Percentiles rank a stretch among this genome's conserved stretches.
These are phyloP conservation scores for Craniophora ligustri DNA, from an alignment of 2,888 invertebrate species.

Conservation along the genomic window DNA sequence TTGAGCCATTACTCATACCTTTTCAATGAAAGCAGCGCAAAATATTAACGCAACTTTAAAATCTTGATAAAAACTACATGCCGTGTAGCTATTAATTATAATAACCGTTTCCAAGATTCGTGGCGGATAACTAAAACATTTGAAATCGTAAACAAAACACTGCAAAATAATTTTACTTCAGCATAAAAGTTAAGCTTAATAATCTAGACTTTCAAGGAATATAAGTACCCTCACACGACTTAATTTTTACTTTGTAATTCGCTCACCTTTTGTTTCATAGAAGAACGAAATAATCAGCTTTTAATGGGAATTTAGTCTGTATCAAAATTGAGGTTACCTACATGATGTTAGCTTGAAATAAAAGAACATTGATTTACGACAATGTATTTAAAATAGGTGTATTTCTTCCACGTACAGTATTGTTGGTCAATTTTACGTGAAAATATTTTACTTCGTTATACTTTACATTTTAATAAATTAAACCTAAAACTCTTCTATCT, in stretches of 20 bases:
- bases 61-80: too few relatives aligned
- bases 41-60: background rate
- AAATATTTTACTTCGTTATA: too few relatives aligned
- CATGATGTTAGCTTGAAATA: too few relatives aligned
- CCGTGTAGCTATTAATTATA: constrained; percentile 7
- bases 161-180: constrained; percentile 48
- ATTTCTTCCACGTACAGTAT: too few relatives aligned
- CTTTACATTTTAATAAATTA: too few relatives aligned
- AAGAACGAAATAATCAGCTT: background rate
- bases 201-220: constrained; percentile 69
- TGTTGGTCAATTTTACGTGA: too few relatives aligned
- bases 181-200: too few relatives aligned
- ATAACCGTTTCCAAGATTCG: constrained; percentile 53
- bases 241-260: constrained; percentile 29
- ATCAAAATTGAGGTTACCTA: background rate
- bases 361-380: too few relatives aligned
- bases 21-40: background rate
- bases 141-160: constrained; percentile 59
- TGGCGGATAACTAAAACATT: constrained; percentile 62
- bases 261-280: constrained; percentile 23
- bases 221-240: constrained; percentile 26
- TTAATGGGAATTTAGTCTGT: background rate
- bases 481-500: too few relatives aligned
- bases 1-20: background rate
- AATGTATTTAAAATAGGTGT: too few relatives aligned